Base-by-base conservation (phyloP, 2,113 vertebrate genomes). In the Indicator maculatus region DNA sequence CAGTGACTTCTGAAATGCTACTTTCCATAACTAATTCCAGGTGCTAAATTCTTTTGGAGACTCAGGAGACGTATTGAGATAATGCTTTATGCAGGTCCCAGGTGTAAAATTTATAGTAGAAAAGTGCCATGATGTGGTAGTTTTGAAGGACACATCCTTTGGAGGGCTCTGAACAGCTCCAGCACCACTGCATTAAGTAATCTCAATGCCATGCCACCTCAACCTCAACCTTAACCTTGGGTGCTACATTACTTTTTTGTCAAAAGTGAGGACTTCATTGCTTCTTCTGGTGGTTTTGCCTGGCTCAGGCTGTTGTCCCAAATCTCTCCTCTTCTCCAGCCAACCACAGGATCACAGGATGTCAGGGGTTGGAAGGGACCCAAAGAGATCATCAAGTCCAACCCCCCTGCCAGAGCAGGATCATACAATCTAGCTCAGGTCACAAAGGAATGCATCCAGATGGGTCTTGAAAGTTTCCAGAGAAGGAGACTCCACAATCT, bases 171-270 rank as follows among this genome's bases (percentile, higher is more conserved):
- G 19, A 59, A 27, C 45, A 74, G 45, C 52, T 82, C 56, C 18
- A 88, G 38, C 17, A 28, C 8, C 39, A 2, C 47, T 52, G 31
- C 36, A 6, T 20, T 33, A 24, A 58, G 50, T 19, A 11, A 38
- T 61, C 60, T 66, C 44, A 26, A 50, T 44, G 64, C 66, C 9
- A 3, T 23, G 56, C 23, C 8, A 27, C 41, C 20, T 45, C 52
- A 72, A 21, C 36, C 24, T 45, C 53, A 73, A 15, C 23, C 45
- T 9, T 1, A 73, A 15, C 23, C 45, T 9, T 1, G 16, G 19
- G 45, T 0, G 0, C n/a, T 31, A 19, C 0, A 0, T 80, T 79
- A 31, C 41, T 11, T 65, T 53, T 27, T 58, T 45, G 6, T n/a
- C 23, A 61, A 70, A 90, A 11, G 20, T 13, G 33, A 80, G 44